phyloP scores from a whole-genome alignment of 2,888 invertebrate species.

The Epicampocera succincta region DNA sequence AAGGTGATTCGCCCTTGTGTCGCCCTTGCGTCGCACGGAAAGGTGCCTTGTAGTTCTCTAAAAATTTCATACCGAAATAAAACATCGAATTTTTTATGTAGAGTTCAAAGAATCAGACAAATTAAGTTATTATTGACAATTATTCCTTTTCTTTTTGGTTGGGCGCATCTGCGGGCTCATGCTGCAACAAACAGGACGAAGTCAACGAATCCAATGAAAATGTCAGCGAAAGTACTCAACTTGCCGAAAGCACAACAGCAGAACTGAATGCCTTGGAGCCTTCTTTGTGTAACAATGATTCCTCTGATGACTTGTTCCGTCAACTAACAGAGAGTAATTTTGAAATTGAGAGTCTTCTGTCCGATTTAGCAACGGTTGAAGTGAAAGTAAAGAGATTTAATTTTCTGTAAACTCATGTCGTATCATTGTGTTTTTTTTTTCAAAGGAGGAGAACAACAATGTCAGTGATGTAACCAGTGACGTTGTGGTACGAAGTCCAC shows the following conservation, averaged over 20 bases:
- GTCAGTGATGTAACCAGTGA: slow-evolving; percentile 67
- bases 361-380: slow-evolving; percentile 88
- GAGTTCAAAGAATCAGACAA: not conserved
- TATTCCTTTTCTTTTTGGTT: not conserved
- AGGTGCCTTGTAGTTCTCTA: not conserved
- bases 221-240: slow-evolving; percentile 74
- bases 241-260: slow-evolving; percentile 74
- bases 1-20: too few species aligned
- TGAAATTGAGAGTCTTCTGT: slow-evolving; percentile 91
- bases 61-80: not conserved
- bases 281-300: slow-evolving; percentile 82
- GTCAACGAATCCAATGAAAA: slow-evolving; percentile 75
- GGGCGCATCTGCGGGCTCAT: not conserved
- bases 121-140: not conserved
- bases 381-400: slow-evolving; percentile 84
- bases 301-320: slow-evolving; percentile 90
- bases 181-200: slow-evolving; percentile 41
- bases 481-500: slow-evolving; percentile 74
- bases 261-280: slow-evolving; percentile 80
- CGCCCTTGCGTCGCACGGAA: too few species aligned
- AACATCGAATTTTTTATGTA: too few species aligned
- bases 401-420: slow-evolving; percentile 27
- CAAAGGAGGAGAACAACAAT: slow-evolving; percentile 79
- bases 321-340: slow-evolving; percentile 92
- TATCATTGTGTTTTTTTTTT: slow-evolving; percentile 50